Evolutionary conservation across 2,797 vertebrate genomes (phyloP).

Genomic region (Lycodopsis pacificus): DNA sequence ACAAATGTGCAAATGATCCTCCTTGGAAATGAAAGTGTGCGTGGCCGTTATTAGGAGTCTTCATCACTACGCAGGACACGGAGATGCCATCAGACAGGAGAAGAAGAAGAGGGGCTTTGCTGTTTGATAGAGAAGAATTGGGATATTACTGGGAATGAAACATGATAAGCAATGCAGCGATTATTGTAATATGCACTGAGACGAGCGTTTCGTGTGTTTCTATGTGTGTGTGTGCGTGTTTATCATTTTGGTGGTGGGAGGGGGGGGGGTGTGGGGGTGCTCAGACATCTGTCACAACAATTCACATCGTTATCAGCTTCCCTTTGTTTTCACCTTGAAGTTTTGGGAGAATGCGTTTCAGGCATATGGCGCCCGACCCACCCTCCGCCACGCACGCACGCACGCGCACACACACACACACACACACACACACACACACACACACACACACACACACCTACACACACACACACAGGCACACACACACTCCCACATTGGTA

Average conservation of each 20-base stretch:
- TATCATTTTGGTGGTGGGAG: slow-evolving; percentile 37
- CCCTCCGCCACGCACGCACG: slow-evolving; percentile 32
- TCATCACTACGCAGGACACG: background rate
- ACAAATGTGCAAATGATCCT: slow-evolving; percentile 16
- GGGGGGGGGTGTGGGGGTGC: slow-evolving; percentile 9
- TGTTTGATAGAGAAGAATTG: slow-evolving; percentile 33
- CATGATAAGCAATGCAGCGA: slow-evolving; percentile 41
- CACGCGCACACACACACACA: background rate
- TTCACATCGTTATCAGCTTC: slow-evolving; percentile 74
- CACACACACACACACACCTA: slow-evolving; percentile 3
- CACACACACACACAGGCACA: slow-evolving; percentile 13
- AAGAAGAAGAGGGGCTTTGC: background rate
- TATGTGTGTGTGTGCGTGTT: slow-evolving; percentile 33
- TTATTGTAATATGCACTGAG: slow-evolving; percentile 52
- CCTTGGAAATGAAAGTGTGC: slow-evolving; percentile 21
- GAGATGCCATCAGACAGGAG: slow-evolving; percentile 16
- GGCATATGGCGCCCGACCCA: slow-evolving; percentile 64
- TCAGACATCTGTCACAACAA: slow-evolving; percentile 76
- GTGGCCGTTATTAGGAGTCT: slow-evolving; percentile 28
- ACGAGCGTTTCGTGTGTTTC: slow-evolving; percentile 33
- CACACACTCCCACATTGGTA: slow-evolving; percentile 37
- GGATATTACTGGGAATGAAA: slow-evolving; percentile 44
- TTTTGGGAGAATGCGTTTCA: slow-evolving; percentile 71
- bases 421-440: slow-evolving; percentile 10
- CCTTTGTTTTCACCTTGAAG: slow-evolving; percentile 81